A percentile compares a stretch with the other conserved stretches of the same genome.
These are phyloP conservation scores for Eumaeus atala DNA, from an alignment of 1,140 invertebrate species.

Conservation along the genomic window DNA sequence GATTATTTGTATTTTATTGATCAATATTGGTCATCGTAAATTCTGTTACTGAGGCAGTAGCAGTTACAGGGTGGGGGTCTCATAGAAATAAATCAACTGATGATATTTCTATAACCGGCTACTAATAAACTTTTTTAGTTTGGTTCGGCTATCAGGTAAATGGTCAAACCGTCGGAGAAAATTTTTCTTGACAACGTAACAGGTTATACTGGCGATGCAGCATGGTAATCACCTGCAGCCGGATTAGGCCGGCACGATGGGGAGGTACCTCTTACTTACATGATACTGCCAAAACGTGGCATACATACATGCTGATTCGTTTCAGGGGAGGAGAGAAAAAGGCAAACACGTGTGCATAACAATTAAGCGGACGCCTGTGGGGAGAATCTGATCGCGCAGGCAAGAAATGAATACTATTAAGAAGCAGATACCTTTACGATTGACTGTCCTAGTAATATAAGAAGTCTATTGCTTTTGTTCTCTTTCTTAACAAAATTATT, in stretches of 20 bases:
- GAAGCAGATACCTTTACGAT: too few species aligned
- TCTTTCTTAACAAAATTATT: neutral
- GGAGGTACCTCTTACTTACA: too few species aligned
- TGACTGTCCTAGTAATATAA: neutral
- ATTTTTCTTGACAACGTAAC: too few species aligned
- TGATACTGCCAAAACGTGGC: too few species aligned
- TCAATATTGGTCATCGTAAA: constrained; percentile 7
- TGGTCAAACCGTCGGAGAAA: neutral
- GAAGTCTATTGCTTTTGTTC: neutral
- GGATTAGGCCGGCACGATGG: too few species aligned
- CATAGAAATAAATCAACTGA: neutral
- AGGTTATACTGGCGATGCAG: too few species aligned
- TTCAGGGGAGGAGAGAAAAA: too few species aligned
- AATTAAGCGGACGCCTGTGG: too few species aligned
- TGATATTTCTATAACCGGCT: neutral
- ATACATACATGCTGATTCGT: too few species aligned
- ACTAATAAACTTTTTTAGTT: neutral
- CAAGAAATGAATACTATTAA: neutral
- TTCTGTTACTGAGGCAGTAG: neutral
- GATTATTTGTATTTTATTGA: constrained; percentile 23
- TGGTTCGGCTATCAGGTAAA: neutral
- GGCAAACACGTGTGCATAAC: too few species aligned
- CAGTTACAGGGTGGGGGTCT: neutral
- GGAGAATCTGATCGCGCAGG: too few species aligned
- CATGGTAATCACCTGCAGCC: too few species aligned